Percentiles rank a stretch among this genome's conserved stretches.
phyloP scores from a whole-genome alignment of 2,797 vertebrate genomes.

The Parauchenoglanis punctatus region DNA sequence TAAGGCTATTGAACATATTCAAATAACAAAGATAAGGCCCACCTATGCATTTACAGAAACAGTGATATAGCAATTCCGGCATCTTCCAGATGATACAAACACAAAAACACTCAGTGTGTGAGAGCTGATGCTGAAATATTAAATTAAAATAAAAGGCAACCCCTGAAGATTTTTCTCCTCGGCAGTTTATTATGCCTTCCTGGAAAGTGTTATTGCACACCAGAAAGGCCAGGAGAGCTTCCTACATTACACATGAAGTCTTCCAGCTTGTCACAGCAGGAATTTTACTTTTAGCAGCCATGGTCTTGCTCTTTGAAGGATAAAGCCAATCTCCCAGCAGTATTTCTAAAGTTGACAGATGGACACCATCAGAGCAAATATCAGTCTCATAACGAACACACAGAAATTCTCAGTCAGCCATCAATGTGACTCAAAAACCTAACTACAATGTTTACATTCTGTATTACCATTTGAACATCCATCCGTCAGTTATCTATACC shows the following conservation, averaged over 20 bases:
- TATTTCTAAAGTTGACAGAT: neutral
- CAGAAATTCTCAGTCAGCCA: neutral
- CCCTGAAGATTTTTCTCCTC: conserved; percentile 38
- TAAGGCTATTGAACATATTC: neutral
- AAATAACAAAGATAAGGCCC: neutral
- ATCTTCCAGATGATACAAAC: conserved; percentile 1
- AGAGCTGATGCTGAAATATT: conserved; percentile 43
- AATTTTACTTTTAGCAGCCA: neutral
- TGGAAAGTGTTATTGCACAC: conserved; percentile 36
- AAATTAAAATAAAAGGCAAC: conserved; percentile 52
- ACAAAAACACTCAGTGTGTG: neutral
- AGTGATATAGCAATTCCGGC: neutral
- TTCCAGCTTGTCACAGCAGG: neutral
- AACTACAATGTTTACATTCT: neutral
- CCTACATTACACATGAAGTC: neutral
- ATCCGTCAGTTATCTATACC: too few relatives aligned
- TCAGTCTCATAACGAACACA: neutral
- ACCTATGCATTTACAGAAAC: neutral
- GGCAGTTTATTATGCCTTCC: conserved; percentile 41
- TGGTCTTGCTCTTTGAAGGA: neutral
- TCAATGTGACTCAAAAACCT: neutral
- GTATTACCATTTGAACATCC: neutral
- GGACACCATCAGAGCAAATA: neutral
- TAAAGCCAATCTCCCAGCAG: neutral
- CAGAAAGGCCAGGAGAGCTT: conserved; percentile 5